Conservation (phyloP, 2,113 vertebrate species). For the Ochotona curzoniae region DNA sequence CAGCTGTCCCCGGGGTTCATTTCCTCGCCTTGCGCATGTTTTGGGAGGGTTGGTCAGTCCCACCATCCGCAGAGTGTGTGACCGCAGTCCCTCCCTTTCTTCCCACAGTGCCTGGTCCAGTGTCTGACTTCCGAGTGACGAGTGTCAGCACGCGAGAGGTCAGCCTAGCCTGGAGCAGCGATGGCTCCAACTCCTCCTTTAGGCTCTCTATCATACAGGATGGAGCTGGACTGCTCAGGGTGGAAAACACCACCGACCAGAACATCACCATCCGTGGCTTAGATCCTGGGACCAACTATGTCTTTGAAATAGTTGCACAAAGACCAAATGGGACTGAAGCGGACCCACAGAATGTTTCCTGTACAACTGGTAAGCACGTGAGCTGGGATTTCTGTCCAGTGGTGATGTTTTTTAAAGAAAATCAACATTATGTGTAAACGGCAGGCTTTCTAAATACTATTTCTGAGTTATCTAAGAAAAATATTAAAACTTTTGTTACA, state of each 20-base stretch:
- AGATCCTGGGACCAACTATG: constrained; percentile 14
- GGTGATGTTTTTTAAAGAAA: background rate
- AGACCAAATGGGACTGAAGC: background rate
- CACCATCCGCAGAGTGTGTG: background rate
- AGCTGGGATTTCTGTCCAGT: background rate
- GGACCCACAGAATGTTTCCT: background rate
- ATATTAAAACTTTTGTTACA: background rate
- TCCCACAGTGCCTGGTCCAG: background rate
- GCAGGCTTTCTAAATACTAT: background rate
- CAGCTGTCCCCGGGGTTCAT: background rate
- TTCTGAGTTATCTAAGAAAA: constrained; percentile 17
- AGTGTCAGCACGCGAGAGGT: background rate
- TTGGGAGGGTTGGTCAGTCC: background rate
- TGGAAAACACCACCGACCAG: accelerated
- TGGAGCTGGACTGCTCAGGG: accelerated
- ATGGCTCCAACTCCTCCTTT: background rate
- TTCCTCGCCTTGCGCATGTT: background rate
- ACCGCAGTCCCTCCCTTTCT: background rate
- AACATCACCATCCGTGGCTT: background rate
- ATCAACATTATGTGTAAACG: background rate
- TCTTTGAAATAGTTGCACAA: constrained; percentile 51
- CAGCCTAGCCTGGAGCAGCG: background rate
- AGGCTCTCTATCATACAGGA: accelerated
- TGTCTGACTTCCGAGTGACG: accelerated
- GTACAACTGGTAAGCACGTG: background rate